Conservation (phyloP, 1,140 invertebrate species). For the Diabrotica virgifera region DNA sequence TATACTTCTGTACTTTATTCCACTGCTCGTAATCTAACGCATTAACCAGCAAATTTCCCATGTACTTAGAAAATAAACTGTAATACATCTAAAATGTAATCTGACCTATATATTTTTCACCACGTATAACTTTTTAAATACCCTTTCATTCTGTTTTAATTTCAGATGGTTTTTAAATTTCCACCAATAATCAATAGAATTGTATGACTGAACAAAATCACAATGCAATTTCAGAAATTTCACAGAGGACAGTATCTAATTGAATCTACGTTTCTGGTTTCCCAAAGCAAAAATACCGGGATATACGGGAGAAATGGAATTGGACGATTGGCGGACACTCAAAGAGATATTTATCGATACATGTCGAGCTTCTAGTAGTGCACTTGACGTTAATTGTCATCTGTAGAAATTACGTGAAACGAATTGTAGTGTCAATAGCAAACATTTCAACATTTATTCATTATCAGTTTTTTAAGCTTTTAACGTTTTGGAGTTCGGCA, state of each 20-base stretch:
- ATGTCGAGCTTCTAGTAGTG: not conserved
- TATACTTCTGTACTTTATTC: too few relatives aligned
- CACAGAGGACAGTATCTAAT: not conserved
- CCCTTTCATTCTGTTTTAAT: too few relatives aligned
- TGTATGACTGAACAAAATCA: too few relatives aligned
- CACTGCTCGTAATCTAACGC: too few relatives aligned
- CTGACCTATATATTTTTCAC: too few relatives aligned
- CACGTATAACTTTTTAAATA: too few relatives aligned
- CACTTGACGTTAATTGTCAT: slow-evolving; percentile 1
- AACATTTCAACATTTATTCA: not conserved
- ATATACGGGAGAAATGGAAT: not conserved
- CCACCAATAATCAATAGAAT: too few relatives aligned
- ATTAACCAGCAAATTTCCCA: too few relatives aligned
- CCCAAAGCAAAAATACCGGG: not conserved
- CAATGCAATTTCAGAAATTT: not conserved
- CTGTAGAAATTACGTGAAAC: not conserved
- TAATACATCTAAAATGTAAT: too few relatives aligned
- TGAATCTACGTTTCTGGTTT: not conserved
- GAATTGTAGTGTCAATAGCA: not conserved
- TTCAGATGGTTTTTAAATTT: too few relatives aligned
- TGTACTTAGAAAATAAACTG: too few relatives aligned
- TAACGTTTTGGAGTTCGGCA: too few relatives aligned
- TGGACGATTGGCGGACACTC: not conserved
- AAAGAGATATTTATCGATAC: slow-evolving; percentile 2
- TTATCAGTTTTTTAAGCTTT: not conserved